Conservation (phyloP, 2,797 vertebrate species). For the Buphagus erythrorhynchus region DNA sequence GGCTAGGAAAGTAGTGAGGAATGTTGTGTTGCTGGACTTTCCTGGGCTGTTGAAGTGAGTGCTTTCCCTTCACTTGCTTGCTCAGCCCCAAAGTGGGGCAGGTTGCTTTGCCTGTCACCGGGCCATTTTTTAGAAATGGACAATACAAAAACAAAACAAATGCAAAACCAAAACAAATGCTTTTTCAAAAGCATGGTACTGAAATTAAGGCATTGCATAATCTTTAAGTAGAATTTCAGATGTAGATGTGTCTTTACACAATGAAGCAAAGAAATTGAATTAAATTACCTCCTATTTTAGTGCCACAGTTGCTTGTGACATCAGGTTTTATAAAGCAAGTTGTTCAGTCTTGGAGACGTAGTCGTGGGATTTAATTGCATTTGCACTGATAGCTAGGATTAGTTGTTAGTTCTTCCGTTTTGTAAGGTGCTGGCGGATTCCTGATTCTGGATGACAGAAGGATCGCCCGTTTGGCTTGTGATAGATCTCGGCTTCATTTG, state of each 20-base stretch:
- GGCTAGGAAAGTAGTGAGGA: background rate
- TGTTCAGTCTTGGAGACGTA: conserved; percentile 23
- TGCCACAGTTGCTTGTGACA: background rate
- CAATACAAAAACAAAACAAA: background rate
- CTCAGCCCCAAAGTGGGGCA: background rate
- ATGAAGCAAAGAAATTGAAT: background rate
- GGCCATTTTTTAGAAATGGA: background rate
- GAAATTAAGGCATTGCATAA: background rate
- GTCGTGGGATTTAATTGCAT: conserved; percentile 63
- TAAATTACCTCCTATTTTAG: background rate
- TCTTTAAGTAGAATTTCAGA: conserved; percentile 13
- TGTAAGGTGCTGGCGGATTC: conserved; percentile 63
- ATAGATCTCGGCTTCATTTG: conserved; percentile 72
- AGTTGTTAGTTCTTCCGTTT: conserved; percentile 57
- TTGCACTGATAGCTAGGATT: conserved; percentile 62
- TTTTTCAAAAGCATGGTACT: background rate
- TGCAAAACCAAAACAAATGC: background rate
- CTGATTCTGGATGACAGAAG: conserved; percentile 72
- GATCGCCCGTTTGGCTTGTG: conserved; percentile 78
- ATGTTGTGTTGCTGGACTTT: background rate
- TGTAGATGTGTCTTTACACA: background rate
- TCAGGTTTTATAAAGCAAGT: background rate
- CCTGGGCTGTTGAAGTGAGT: background rate
- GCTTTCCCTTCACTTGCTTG: background rate
- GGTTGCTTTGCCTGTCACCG: background rate